Evolutionary conservation across 2,797 vertebrate species (phyloP).

Genomic region (Falco biarmicus): DNA sequence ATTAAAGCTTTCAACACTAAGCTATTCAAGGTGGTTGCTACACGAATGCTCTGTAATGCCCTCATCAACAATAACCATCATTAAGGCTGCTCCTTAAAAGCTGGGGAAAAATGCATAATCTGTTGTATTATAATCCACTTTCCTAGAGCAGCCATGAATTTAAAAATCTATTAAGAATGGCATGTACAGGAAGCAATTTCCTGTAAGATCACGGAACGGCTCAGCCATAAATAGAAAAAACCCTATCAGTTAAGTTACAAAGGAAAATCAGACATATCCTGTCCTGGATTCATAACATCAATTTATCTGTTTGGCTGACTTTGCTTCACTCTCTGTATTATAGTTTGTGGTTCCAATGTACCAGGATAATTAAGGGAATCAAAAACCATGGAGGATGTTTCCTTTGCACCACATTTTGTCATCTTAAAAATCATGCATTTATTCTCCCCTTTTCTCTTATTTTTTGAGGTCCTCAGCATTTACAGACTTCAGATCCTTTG

Average conservation of each 20-base stretch:
- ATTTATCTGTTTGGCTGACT: neutral
- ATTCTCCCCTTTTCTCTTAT: neutral
- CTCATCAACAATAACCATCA: constrained; percentile 54
- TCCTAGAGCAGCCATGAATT: constrained; percentile 57
- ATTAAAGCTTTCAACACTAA: constrained; percentile 67
- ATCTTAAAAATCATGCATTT: neutral
- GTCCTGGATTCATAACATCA: neutral
- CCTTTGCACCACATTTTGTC: neutral
- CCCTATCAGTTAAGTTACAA: constrained; percentile 17
- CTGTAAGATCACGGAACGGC: constrained; percentile 21
- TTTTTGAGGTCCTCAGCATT: neutral
- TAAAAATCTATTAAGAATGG: constrained; percentile 63
- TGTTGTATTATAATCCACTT: constrained; percentile 60
- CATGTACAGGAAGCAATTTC: constrained; percentile 40
- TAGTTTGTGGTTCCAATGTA: neutral
- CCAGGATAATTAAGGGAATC: neutral
- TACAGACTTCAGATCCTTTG: neutral
- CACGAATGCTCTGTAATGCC: constrained; percentile 26
- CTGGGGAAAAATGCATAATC: constrained; percentile 62
- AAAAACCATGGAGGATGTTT: neutral
- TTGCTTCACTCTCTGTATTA: neutral
- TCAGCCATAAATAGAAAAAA: constrained; percentile 41
- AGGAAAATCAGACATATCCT: constrained; percentile 9
- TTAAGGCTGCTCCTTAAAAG: constrained; percentile 55
- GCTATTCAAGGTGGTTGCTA: constrained; percentile 56